Evolutionary conservation across 53 echinoderm and acorn worm species (phyloP).

Genomic region (Henricia sp.): DNA sequence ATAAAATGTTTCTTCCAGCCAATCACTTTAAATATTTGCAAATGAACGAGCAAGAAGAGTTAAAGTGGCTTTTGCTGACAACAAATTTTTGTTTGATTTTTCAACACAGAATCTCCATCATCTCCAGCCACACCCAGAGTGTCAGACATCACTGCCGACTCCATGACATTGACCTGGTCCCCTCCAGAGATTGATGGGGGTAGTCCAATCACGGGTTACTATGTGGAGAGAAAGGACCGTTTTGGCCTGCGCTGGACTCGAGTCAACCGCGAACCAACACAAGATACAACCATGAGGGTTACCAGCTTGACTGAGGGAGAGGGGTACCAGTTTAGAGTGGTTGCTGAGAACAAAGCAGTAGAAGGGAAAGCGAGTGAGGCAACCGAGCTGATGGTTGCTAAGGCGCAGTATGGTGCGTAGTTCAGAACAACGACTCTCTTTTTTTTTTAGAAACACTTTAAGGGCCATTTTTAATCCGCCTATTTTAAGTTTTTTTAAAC

Average conservation of each 20-base stretch:
- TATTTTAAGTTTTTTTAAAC: too few species aligned
- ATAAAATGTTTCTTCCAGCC: too few species aligned
- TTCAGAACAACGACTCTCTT: too few species aligned
- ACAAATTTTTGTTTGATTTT: neutral
- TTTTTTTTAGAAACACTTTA: too few species aligned
- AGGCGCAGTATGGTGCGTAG: slow-evolving; percentile 85
- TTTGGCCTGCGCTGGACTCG: slow-evolving; percentile 82
- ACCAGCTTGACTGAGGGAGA: slow-evolving; percentile 84
- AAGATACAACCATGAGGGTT: slow-evolving; percentile 64
- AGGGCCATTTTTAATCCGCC: too few species aligned
- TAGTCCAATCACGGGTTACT: slow-evolving; percentile 87
- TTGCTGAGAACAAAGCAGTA: slow-evolving; percentile 87
- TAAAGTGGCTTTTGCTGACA: too few species aligned
- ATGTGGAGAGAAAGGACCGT: slow-evolving; percentile 87
- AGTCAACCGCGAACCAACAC: slow-evolving; percentile 68
- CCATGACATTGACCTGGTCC: slow-evolving; percentile 81
- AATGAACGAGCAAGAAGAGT: neutral
- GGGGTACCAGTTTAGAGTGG: slow-evolving; percentile 87
- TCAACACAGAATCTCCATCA: slow-evolving; percentile 40
- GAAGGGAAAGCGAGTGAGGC: slow-evolving; percentile 88
- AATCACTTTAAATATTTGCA: neutral
- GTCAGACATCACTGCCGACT: slow-evolving; percentile 76
- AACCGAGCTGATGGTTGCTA: slow-evolving; percentile 74
- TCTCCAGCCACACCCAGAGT: slow-evolving; percentile 41
- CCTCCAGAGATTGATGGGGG: slow-evolving; percentile 84